These are phyloP conservation scores for Malacoraja senta DNA, from an alignment of 2,797 vertebrate species.

Conservation along the genomic window DNA sequence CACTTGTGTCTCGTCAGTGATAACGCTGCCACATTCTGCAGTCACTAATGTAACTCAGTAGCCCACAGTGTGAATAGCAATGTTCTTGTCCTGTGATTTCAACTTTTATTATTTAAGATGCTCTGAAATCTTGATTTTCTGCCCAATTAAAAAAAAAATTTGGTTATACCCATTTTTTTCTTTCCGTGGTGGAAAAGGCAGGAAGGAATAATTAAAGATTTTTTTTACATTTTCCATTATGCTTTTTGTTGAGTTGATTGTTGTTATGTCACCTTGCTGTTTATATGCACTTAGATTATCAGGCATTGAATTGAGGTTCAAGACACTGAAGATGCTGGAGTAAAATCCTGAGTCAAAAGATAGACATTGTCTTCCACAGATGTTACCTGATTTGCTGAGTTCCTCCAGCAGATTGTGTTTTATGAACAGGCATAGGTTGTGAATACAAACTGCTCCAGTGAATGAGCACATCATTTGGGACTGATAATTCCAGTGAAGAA, in stretches of 20 bases:
- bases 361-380: no score
- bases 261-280: not conserved
- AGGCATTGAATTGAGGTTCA: no score
- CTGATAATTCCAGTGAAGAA: no score
- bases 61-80: not conserved
- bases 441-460: no score
- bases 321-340: no score
- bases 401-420: no score
- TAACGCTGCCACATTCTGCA: no score
- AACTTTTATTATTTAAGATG: not conserved
- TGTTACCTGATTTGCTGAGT: no score
- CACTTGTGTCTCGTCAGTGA: not conserved
- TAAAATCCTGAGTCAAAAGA: no score
- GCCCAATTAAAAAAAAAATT: not conserved
- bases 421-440: no score
- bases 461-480: no score
- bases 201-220: not conserved
- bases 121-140: not conserved
- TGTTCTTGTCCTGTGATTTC: not conserved
- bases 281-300: not conserved
- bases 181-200: not conserved
- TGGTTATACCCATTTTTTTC: not conserved
- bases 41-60: not conserved
- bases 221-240: not conserved
- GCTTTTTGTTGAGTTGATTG: not conserved